A percentile compares a stretch with the other conserved stretches of the same genome.
Evolutionary conservation across 2,797 vertebrate genomes (phyloP).

Genomic region (Erithacus rubecula): DNA sequence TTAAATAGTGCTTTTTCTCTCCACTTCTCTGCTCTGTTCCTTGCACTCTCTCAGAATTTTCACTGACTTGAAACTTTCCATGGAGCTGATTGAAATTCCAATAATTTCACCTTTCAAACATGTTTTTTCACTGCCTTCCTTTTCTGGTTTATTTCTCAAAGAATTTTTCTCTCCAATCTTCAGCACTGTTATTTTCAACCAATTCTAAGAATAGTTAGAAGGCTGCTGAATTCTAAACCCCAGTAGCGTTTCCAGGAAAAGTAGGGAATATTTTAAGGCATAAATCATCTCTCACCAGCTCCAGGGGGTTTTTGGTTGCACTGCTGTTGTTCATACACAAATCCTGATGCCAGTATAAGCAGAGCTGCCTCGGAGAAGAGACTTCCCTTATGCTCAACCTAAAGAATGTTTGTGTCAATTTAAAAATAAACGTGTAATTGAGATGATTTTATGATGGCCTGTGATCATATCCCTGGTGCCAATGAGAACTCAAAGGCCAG

Average conservation of each 20-base stretch:
- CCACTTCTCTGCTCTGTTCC: background rate
- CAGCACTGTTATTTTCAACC: background rate
- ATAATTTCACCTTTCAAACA: background rate
- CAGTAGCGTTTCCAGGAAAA: background rate
- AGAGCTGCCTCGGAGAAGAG: background rate
- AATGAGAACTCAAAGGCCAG: background rate
- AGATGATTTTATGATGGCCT: background rate
- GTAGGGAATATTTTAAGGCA: background rate
- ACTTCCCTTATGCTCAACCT: background rate
- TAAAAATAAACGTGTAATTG: background rate
- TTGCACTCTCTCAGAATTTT: background rate
- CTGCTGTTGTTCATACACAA: background rate
- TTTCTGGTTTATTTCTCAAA: background rate
- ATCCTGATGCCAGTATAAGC: background rate
- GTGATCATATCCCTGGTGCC: constrained; percentile 10
- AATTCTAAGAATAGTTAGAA: background rate
- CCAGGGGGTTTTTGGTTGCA: background rate
- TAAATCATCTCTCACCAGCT: background rate
- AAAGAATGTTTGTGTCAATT: background rate
- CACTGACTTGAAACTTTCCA: background rate
- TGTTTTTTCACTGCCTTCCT: background rate
- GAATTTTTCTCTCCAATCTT: background rate
- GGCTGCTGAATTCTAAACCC: background rate
- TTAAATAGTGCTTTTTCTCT: background rate
- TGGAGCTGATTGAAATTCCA: background rate